These are phyloP conservation scores for Aplysia californica DNA, from an alignment of 1,140 invertebrate genomes.

Conservation along the genomic window DNA sequence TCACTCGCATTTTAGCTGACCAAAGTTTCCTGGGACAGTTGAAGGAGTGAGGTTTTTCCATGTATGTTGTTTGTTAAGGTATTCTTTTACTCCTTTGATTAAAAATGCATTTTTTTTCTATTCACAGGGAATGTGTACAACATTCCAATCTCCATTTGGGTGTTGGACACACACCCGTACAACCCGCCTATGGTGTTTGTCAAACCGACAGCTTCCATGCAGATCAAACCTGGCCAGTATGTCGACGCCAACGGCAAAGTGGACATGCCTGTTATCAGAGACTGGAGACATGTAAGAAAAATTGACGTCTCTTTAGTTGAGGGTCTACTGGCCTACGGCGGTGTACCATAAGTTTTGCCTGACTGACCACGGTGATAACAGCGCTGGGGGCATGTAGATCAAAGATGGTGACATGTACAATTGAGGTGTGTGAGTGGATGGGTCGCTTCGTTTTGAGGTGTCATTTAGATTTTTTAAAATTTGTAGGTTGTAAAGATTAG, in stretches of 20 bases:
- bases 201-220: constrained; percentile 94
- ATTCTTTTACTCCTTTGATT: too few relatives aligned
- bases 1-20: too few relatives aligned
- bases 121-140: constrained; percentile 84
- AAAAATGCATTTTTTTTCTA: too few relatives aligned
- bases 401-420: too few relatives aligned
- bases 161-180: constrained; percentile 96
- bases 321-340: too few relatives aligned
- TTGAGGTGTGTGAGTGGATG: too few relatives aligned
- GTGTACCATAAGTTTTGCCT: not conserved
- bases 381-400: too few relatives aligned
- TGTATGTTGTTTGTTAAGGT: too few relatives aligned
- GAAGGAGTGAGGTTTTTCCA: too few relatives aligned
- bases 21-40: too few relatives aligned
- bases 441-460: not conserved
- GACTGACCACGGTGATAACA: not conserved
- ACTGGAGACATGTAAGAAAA: constrained; percentile 88
- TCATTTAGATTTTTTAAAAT: not conserved
- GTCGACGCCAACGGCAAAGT: constrained; percentile 97
- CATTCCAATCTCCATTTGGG: constrained; percentile 96
- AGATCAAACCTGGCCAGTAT: constrained; percentile 92
- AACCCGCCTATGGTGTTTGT: constrained; percentile 99
- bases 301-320: too few relatives aligned
- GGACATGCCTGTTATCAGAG: constrained; percentile 95
- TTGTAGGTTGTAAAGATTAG: not conserved